Base-by-base conservation (phyloP, 1,140 invertebrate genomes). In the Antheraea pernyi region DNA sequence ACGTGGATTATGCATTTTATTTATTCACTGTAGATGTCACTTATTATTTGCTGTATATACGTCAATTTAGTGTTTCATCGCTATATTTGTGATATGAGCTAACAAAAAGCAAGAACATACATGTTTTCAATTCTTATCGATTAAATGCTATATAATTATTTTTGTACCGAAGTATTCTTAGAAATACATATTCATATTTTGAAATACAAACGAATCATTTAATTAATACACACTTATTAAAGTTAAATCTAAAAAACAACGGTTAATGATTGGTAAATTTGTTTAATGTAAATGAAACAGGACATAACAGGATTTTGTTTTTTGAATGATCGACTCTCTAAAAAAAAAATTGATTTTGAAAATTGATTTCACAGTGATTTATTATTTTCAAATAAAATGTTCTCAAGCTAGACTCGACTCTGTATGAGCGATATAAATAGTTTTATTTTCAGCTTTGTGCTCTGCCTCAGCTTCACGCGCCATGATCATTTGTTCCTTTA, bases 401-500 rank as follows among this genome's bases (percentile, higher is more conserved):
- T 16, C n/a, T 79, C 85, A 91, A 37, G 85, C 89, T 7, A 75
- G 69, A 68, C 88, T 91, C 19, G 82, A 84, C 2, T 82, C 82
- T 30, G 81, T 70, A 7, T 76, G 81, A 9, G 74, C 77, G n/a
- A 91, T 88, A 65, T 85, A 89, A 2, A 90, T 78, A 3, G 66
- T 37, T 19, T 76, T 68, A 6, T 78, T 73, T 9, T 76, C 76
- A 16, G 46, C 6, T 2, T 80, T 78, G 48, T 72, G 64, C 2
- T 66, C 39, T 16, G 84, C 85, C 11, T 85, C 81, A 8, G 72
- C 70, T 62, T 87, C 70, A 0, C 86, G 78, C 0, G 83, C 88
- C 59, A 89, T 48, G 22, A 91, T 89, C 79, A 86, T 82, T 46
- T 89, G 82, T 67, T 91, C 88, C 59, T 79, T 83, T n/a, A 89